phyloP scores from a whole-genome alignment of 1,140 invertebrate genomes.

The Bicyclus anynana region DNA sequence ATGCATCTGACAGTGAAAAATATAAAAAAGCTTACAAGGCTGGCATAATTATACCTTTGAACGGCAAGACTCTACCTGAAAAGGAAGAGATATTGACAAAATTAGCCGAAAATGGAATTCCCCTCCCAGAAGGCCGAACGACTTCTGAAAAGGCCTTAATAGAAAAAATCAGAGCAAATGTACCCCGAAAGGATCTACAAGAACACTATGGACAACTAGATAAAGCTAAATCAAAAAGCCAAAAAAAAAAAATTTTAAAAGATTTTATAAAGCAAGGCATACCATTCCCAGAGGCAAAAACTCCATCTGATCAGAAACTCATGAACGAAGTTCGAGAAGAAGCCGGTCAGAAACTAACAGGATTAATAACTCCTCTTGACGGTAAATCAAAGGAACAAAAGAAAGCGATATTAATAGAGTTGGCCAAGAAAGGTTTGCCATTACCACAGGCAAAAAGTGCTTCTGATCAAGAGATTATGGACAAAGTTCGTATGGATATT shows the following conservation, averaged over 20 bases:
- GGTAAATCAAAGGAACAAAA: slow-evolving; percentile 35
- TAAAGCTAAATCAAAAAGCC: slow-evolving; percentile 34
- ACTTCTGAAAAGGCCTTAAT: slow-evolving; percentile 29
- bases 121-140: slow-evolving; percentile 25
- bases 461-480: slow-evolving; percentile 37
- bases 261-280: too few relatives aligned
- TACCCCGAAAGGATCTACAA: background rate
- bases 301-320: too few relatives aligned
- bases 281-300: too few relatives aligned
- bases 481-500: slow-evolving; percentile 30
- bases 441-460: slow-evolving; percentile 33
- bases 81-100: slow-evolving; percentile 23
- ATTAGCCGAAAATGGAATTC: slow-evolving; percentile 24
- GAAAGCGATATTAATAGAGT: slow-evolving; percentile 37
- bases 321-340: too few relatives aligned
- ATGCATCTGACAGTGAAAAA: slow-evolving; percentile 28
- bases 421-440: slow-evolving; percentile 36
- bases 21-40: slow-evolving; percentile 30
- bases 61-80: slow-evolving; percentile 21
- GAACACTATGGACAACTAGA: slow-evolving; percentile 23
- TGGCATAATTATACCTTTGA: slow-evolving; percentile 17
- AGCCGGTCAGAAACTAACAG: too few relatives aligned
- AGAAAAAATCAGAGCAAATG: slow-evolving; percentile 25
- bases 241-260: too few relatives aligned
- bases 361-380: slow-evolving; percentile 27